Evolutionary conservation across 1,140 invertebrate genomes (phyloP), one percentile per base, ranked within the genome.

Genomic region (Melipona quadrifasciata): DNA sequence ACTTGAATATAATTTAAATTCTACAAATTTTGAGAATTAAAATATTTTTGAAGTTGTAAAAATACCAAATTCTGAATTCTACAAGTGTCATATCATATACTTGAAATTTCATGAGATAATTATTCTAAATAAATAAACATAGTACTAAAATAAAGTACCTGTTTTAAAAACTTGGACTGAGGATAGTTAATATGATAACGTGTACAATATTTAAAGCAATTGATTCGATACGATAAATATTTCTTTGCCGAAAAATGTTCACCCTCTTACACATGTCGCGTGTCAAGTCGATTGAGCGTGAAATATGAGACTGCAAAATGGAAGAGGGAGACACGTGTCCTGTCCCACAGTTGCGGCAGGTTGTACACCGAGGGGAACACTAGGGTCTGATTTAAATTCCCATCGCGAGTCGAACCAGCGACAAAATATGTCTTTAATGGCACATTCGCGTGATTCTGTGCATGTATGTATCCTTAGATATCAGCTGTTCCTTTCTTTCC

Each of bases 351-450:
- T 39, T 24, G 34, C 21, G 67, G 34, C 34, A 2, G 27, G 34
- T 67, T 67, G 64, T 31, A n/a, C n/a, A 16, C 2, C 61, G 16
- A 39, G 67, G 4, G 12, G 19, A 24, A 19, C 4, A 39, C 1
- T 19, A 14, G 21, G 11, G 10, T 39, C n/a, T 72, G 55, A 70
- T 72, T 72, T 58, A 47, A 34, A 80, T 73, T 73, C 39, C 5
- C 68, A 31, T 61, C 5, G n/a, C 70, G 39, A 73, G 3, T 73
- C 47, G 71, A 53, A 19, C 31, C 55, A 39, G 17, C 24, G 16
- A n/a, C 61, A 24, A 82, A 82, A 82, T 82, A 34, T 55, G 73
- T 27, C 51, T 57, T 76, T 76, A 76, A 82, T 67, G 80, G 31
- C 65, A 24, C 31, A 34, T 27, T 68, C 73, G 72, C 72, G 80